Conservation (phyloP, 2,113 vertebrate species). For the Tetraodon nigroviridis region DNA sequence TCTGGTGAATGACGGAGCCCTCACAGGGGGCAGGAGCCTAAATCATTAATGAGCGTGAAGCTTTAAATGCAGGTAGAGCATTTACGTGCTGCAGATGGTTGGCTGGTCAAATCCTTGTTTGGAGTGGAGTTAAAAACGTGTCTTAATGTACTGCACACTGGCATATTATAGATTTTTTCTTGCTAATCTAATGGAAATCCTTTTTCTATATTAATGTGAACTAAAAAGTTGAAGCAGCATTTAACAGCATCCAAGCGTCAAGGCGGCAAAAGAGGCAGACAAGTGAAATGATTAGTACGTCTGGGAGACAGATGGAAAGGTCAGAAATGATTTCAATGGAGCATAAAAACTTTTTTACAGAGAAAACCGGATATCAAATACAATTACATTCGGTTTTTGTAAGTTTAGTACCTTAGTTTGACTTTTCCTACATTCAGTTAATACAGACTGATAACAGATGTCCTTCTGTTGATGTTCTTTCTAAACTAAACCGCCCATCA, state of each 20-base stretch:
- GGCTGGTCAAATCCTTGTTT: constrained; percentile 12
- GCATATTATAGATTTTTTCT: constrained; percentile 10
- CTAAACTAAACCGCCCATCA: no score
- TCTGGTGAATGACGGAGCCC: constrained; percentile 10
- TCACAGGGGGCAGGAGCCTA: background rate
- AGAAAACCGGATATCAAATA: background rate
- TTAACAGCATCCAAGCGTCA: no score
- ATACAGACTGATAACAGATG: no score
- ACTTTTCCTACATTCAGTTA: no score
- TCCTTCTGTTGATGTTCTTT: no score
- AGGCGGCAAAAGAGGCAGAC: background rate
- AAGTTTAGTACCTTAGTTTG: no score
- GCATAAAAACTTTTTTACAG: background rate
- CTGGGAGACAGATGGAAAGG: background rate
- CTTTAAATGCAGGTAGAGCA: constrained; percentile 36
- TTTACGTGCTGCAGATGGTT: constrained; percentile 32
- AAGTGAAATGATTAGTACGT: background rate
- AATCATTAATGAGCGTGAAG: constrained; percentile 30
- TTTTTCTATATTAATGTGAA: no score
- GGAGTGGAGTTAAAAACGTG: constrained; percentile 14
- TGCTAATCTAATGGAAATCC: no score
- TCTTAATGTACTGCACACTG: constrained; percentile 8
- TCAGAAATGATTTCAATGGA: background rate
- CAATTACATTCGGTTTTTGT: background rate
- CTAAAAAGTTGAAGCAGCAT: no score